These are phyloP conservation scores for Bryconaethiops microstoma DNA, from an alignment of 2,797 vertebrate species.

Conservation along the genomic window DNA sequence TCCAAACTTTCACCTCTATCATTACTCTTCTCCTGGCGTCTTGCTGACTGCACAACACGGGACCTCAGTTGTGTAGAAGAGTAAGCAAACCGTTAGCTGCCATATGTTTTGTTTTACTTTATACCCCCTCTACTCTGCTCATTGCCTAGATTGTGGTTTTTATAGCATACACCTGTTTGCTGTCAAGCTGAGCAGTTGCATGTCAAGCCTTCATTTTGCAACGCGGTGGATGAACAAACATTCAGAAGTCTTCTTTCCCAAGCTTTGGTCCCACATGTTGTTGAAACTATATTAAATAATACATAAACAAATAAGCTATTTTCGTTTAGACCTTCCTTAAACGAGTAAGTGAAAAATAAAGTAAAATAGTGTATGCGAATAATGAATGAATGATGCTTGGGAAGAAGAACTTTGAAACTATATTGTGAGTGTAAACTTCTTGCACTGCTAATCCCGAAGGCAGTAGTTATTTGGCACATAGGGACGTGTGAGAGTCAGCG, in stretches of 20 bases:
- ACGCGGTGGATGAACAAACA: not conserved
- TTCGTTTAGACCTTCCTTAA: no score
- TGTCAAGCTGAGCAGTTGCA: not conserved
- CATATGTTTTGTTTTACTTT: conserved; percentile 28
- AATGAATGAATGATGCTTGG: no score
- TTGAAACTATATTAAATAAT: no score
- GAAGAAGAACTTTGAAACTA: no score
- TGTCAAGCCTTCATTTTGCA: not conserved
- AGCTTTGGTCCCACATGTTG: not conserved
- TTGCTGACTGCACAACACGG: conserved; percentile 4
- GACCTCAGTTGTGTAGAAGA: conserved; percentile 3
- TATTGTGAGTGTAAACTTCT: no score
- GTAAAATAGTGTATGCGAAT: no score
- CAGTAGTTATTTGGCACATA: no score
- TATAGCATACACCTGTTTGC: conserved; percentile 24
- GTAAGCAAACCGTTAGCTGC: conserved; percentile 6
- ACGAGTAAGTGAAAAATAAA: no score
- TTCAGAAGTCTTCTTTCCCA: not conserved
- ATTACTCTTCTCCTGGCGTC: not conserved
- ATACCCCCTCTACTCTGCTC: not conserved
- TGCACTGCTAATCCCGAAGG: no score
- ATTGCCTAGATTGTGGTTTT: conserved; percentile 1
- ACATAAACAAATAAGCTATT: no score
- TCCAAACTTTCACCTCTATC: not conserved
- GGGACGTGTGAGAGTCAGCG: no score